Percentiles rank a stretch among this genome's conserved stretches.
Conservation (phyloP, 2,113 vertebrate genomes). For the Edolisoma coerulescens region DNA sequence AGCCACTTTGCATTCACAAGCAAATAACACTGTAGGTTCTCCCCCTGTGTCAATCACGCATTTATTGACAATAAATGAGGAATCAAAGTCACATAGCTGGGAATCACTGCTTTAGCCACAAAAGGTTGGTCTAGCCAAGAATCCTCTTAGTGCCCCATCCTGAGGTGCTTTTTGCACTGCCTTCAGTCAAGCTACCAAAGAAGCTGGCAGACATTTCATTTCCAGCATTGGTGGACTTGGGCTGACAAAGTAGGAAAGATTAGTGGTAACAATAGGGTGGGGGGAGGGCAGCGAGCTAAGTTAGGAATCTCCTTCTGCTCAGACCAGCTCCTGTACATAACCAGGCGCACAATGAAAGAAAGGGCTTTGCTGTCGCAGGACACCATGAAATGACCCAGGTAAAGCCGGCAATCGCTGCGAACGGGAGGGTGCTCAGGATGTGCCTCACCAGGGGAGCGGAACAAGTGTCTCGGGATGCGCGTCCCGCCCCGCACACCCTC, state of each 20-base stretch:
- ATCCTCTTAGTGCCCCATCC: neutral
- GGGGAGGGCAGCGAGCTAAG: neutral
- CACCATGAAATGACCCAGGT: neutral
- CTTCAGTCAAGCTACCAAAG: neutral
- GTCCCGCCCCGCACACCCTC: neutral
- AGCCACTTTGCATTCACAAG: neutral
- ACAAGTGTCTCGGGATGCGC: fast-evolving
- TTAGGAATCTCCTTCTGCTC: neutral
- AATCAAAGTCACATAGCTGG: neutral
- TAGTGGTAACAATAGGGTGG: fast-evolving
- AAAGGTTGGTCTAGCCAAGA: neutral
- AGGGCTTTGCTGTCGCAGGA: neutral
- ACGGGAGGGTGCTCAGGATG: neutral
- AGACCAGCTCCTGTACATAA: neutral
- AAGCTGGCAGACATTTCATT: neutral
- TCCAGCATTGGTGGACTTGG: neutral
- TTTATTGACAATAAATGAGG: neutral
- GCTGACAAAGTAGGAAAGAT: neutral
- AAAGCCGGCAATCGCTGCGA: neutral
- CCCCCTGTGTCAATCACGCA: neutral
- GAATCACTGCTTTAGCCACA: neutral
- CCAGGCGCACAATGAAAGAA: too few relatives aligned
- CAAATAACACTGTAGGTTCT: neutral
- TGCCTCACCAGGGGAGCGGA: fast-evolving
- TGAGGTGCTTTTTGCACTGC: neutral